Percentiles rank a stretch among this genome's conserved stretches.
Evolutionary conservation across 2,113 vertebrate species (phyloP).

Genomic region (Notothenia coriiceps): DNA sequence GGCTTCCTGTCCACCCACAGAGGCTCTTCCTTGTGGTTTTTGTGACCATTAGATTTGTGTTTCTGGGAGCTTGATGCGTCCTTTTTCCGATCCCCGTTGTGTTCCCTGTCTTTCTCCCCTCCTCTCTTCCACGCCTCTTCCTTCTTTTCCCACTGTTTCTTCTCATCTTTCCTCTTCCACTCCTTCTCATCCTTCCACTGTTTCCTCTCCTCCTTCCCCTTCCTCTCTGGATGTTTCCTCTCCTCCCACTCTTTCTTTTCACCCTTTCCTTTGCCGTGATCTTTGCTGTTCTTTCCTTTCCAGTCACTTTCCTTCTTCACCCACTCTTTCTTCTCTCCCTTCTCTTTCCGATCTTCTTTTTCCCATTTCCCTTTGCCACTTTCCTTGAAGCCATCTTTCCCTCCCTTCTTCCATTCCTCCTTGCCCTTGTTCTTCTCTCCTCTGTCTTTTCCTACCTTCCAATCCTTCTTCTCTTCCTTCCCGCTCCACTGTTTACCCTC

Average conservation of each 20-base stretch:
- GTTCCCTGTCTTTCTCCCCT: slow-evolving; percentile 23
- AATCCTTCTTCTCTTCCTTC: slow-evolving; percentile 41
- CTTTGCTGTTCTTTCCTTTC: slow-evolving; percentile 37
- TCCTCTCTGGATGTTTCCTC: slow-evolving; percentile 22
- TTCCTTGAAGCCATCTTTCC: slow-evolving; percentile 38
- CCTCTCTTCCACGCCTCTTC: slow-evolving; percentile 20
- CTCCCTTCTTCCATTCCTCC: slow-evolving; percentile 43
- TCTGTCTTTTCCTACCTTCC: slow-evolving; percentile 44
- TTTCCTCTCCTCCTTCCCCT: slow-evolving; percentile 28
- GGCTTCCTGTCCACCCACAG: slow-evolving; percentile 39
- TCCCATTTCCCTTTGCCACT: slow-evolving; percentile 54
- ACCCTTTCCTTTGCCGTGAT: slow-evolving; percentile 32
- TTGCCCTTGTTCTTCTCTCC: slow-evolving; percentile 22
- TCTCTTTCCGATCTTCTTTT: slow-evolving; percentile 38
- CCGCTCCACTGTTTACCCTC: slow-evolving; percentile 48
- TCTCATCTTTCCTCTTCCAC: slow-evolving; percentile 35
- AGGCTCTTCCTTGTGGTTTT: slow-evolving; percentile 25
- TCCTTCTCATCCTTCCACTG: slow-evolving; percentile 33
- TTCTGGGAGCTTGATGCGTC: slow-evolving; percentile 18
- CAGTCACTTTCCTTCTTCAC: slow-evolving; percentile 31
- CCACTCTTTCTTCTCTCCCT: slow-evolving; percentile 51
- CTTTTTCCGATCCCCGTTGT: slow-evolving; percentile 32
- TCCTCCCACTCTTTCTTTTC: slow-evolving; percentile 47
- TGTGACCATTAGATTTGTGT: slow-evolving; percentile 16
- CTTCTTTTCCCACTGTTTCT: slow-evolving; percentile 31